Evolutionary conservation across 2,888 invertebrate genomes (phyloP), one percentile per base, ranked within the genome.

Genomic region (Rhamphomyia laevipes): DNA sequence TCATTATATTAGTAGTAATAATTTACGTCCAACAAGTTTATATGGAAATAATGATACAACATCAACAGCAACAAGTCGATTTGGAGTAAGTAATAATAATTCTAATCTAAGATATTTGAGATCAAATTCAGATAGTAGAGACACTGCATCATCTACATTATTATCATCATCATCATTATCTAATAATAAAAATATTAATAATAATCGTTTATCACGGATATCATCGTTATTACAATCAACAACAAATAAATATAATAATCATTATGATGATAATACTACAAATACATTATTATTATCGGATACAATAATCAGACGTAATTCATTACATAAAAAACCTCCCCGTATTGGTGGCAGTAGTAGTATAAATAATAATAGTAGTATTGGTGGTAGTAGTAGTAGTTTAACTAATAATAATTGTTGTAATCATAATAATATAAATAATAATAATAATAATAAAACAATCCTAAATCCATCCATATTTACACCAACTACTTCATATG

Each of bases 61-160:
- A 35, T 35, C 44, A 56, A 52, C 62, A 63, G 55, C 67, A 56
- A 60, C 61, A 59, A 61, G 63, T 64, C 65, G 69, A 68, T 68
- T 64, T 65, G 68, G 70, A 68, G 69, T 70, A 62, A 70, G 70
- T 70, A 63, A 30, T 51, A 50, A 47, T 55, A 50, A 38, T 38
- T 42, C 15, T 21, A 45, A 38, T 33, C 43, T 12, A 21, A 52
- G 49, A 53, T 53, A 48, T 50, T 47, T 49, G 55, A 51, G 53
- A 45, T 47, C 52, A 49, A 54, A 53, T 52, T 50, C 52, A 51
- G 56, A 54, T 47, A 50, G 48, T 45, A 49, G 51, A 51, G 51
- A 51, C 42, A 44, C 47, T 44, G 30, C 43, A 30, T 21, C 45
- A 46, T 33, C 44, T 23, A 42, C 33, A 43, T 46, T 27, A 43